Evolutionary conservation across 2,113 vertebrate species (phyloP).

Genomic region (Mastomys coucha): DNA sequence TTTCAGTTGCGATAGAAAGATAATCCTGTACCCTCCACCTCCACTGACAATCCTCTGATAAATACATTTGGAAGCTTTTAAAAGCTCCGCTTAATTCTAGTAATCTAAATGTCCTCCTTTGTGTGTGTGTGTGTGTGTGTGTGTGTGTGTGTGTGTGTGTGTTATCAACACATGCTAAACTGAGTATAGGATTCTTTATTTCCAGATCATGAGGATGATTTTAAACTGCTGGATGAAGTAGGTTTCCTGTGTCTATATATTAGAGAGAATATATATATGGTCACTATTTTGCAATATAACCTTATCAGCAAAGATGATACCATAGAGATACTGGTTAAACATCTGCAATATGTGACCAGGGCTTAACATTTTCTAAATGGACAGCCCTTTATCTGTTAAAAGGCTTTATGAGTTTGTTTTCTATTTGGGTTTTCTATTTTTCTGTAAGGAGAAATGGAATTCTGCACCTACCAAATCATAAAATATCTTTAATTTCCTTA

Average conservation of each 20-base stretch:
- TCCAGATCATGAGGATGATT: neutral
- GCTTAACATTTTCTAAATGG: constrained; percentile 35
- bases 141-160: neutral
- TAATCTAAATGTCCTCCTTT: constrained; percentile 67
- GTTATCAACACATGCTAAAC: constrained; percentile 42
- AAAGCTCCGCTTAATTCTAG: constrained; percentile 70
- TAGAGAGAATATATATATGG: neutral
- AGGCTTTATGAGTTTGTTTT: constrained; percentile 22
- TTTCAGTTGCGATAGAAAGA: constrained; percentile 77
- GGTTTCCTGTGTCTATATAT: neutral
- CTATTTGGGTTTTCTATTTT: constrained; percentile 55
- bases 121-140: neutral
- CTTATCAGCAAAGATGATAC: constrained; percentile 72
- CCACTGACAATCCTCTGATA: constrained; percentile 69
- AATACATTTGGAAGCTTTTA: constrained; percentile 66
- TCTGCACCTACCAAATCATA: constrained; percentile 42
- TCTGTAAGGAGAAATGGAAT: constrained; percentile 61
- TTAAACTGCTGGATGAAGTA: neutral
- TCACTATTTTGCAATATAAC: constrained; percentile 58
- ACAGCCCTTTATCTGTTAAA: constrained; percentile 49
- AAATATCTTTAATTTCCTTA: constrained; percentile 64
- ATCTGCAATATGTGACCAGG: constrained; percentile 63
- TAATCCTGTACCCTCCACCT: constrained; percentile 73
- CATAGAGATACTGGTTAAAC: constrained; percentile 46
- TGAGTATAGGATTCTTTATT: constrained; percentile 36